Percentiles rank a stretch among this genome's conserved stretches.
These are phyloP conservation scores for Alviniconcha strummeri DNA, from an alignment of 2,888 invertebrate species.

Conservation along the genomic window DNA sequence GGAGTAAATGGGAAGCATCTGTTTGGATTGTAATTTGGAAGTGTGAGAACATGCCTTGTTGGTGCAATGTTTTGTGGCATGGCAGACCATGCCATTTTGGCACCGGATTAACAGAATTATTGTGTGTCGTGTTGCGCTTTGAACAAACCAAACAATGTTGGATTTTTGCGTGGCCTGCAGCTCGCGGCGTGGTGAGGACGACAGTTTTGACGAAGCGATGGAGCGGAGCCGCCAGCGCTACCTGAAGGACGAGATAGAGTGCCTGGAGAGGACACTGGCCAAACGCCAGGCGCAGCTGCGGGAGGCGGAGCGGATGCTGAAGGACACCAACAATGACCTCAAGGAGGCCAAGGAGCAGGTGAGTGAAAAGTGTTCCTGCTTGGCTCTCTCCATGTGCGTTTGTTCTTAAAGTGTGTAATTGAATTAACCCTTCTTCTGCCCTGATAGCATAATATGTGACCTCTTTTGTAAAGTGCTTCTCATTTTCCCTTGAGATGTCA, in stretches of 20 bases:
- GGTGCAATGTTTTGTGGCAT: too few species aligned
- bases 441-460: not conserved
- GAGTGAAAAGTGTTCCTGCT: not conserved
- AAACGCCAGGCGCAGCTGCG: constrained; percentile 65
- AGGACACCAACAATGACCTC: constrained; percentile 64
- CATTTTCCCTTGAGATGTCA: not conserved
- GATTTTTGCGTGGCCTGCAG: not conserved
- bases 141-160: too few species aligned
- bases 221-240: constrained; percentile 56
- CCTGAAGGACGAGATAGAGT: constrained; percentile 63
- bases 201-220: constrained; percentile 59
- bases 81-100: too few species aligned
- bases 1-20: too few species aligned
- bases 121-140: too few species aligned
- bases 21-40: too few species aligned
- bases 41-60: too few species aligned
- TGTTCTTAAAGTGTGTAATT: not conserved
- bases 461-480: not conserved
- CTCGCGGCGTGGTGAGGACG: constrained; percentile 44
- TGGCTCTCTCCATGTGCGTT: not conserved
- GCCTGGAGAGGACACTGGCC: constrained; percentile 68
- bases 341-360: constrained; percentile 66
- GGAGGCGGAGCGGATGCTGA: constrained; percentile 64
- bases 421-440: not conserved
- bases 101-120: too few species aligned